Evolutionary conservation across 2,888 invertebrate genomes (phyloP).

Genomic region (Ormyrus thymus): DNA sequence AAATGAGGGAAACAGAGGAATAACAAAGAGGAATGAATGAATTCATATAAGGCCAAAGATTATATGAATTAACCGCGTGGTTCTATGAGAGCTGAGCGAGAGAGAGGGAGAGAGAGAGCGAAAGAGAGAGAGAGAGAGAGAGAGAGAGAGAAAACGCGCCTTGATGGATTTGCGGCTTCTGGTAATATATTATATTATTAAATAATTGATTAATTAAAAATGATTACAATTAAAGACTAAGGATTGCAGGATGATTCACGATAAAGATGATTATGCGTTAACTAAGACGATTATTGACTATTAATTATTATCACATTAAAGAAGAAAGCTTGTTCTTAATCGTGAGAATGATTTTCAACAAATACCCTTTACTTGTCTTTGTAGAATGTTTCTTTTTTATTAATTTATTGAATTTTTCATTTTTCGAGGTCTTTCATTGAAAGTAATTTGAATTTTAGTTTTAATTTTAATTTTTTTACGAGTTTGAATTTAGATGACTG

Average conservation of each 20-base stretch:
- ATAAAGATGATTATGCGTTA: conserved; percentile 56
- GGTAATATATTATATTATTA: conserved; percentile 57
- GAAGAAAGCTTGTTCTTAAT: conserved; percentile 58
- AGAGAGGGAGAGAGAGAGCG: conserved; percentile 32
- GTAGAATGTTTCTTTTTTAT: not conserved
- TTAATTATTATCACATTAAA: conserved; percentile 58
- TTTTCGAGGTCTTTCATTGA: no score
- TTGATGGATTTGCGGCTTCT: conserved; percentile 57
- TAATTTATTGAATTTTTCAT: no score
- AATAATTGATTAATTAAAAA: conserved; percentile 56
- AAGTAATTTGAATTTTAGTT: no score
- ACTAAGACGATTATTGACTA: conserved; percentile 56
- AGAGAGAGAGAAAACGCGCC: conserved; percentile 51
- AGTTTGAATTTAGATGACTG: no score
- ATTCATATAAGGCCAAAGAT: conserved; percentile 51
- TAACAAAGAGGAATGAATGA: conserved; percentile 48
- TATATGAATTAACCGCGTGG: conserved; percentile 50
- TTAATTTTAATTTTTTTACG: no score
- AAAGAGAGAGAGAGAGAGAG: conserved; percentile 36
- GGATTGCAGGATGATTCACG: conserved; percentile 57
- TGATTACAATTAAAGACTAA: conserved; percentile 57
- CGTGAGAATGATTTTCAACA: conserved; percentile 42
- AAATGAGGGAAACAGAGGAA: conserved; percentile 14
- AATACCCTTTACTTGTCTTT: not conserved
- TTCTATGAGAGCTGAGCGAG: conserved; percentile 26